These are phyloP conservation scores for Galleria mellonella DNA, from an alignment of 1,140 invertebrate genomes.

Conservation along the genomic window DNA sequence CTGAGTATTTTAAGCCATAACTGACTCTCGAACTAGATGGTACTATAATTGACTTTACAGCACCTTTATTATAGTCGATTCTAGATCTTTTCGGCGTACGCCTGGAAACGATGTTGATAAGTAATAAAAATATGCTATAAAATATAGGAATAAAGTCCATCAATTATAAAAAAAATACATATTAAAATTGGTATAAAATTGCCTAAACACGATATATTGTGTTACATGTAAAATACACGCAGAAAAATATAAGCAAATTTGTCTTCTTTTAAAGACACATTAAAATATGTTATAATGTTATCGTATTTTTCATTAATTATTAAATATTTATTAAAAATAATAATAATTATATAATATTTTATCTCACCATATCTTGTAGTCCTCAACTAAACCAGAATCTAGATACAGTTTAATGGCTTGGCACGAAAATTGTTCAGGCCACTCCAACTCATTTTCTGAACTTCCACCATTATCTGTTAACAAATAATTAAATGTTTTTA, in stretches of 20 bases:
- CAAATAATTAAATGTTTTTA: too few species aligned
- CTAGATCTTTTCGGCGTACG: conserved; percentile 20
- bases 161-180: not conserved
- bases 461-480: too few species aligned
- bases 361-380: conserved; percentile 25
- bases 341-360: not conserved
- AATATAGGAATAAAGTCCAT: not conserved
- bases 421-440: conserved; percentile 21
- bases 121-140: not conserved
- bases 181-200: too few species aligned
- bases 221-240: too few species aligned
- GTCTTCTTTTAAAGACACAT: too few species aligned
- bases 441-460: conserved; percentile 13
- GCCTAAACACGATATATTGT: too few species aligned
- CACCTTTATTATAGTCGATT: conserved; percentile 35
- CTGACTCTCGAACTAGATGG: not conserved
- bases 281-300: too few species aligned
- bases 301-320: too few species aligned
- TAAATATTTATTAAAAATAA: too few species aligned
- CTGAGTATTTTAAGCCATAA: conserved; percentile 22
- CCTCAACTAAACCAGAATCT: conserved; percentile 21
- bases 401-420: conserved; percentile 18
- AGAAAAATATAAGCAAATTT: too few species aligned
- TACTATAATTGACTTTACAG: conserved; percentile 16
- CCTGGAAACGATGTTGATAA: conserved; percentile 18